Base-by-base conservation (phyloP, 1,140 invertebrate genomes). In the Acromyrmex heyeri region DNA sequence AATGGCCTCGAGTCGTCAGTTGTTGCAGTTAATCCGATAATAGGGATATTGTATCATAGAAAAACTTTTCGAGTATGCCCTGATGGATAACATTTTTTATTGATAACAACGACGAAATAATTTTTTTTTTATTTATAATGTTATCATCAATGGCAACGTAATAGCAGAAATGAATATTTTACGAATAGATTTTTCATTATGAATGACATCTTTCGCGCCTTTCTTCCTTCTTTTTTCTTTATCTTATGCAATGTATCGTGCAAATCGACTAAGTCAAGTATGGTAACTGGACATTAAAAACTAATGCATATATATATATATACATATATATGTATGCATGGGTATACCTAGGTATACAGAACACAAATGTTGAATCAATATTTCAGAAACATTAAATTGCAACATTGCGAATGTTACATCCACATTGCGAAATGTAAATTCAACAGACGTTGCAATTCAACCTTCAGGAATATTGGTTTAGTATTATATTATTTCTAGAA, bases 1-100 rank as follows among this genome's bases (percentile, higher is more conserved):
- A 75, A 83, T 62, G 55, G 67, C 69, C 69, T n/a, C 79, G 55
- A 73, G 69, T 83, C 79, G 69, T 83, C 57, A 83, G 55, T 83
- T 83, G 79, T 83, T 38, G 79, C 69, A 83, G 79, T 75, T 83
- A 83, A 83, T 83, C 57, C 79, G 38, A 27, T 75, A 73, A 62
- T 12, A 55, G 79, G 69, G 55, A 75, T 83, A 83, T 75, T 83
- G 79, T 72, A 67, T 50, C 79, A 38, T 83, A 67, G 67, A 21
- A 44, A 75, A 73, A 44, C 24, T 62, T 83, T 75, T 50, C 38
- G 55, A 83, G 55, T 73, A 73, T 38, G 38, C 24, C 38, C 4
- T 21, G 21, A 30, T 72, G 48, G 69, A 73, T 83, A 83, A 30
- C 55, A 14, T 75, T 83, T 83, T 75, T 75, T 24, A 83, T 83